Evolutionary conservation across 2,888 invertebrate species (phyloP), one percentile per base, ranked within the genome.

Genomic region (Heliconius erato): DNA sequence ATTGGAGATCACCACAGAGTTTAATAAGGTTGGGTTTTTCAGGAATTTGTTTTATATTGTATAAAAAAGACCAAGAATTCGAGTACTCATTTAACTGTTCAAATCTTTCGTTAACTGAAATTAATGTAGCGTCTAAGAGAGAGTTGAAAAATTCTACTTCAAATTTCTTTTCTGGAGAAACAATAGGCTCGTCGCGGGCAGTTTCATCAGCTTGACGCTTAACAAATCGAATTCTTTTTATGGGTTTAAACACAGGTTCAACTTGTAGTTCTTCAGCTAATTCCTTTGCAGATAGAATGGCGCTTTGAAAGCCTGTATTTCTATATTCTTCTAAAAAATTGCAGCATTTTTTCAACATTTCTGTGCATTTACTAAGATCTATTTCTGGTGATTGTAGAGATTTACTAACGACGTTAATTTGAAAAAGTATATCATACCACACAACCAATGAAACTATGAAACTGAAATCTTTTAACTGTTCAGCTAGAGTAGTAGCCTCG

Each of bases 301-400:
- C 71, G n/a, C 68, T 59, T 59, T 59, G 16, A 59, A 19, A 59
- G 54, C 19, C 54, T 59, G 19, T 59, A 59, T 59, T 84, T 85
- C 83, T 83, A 79, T 83, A 84, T 74, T 83, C 82, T 80, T 84
- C 74, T 72, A 85, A 81, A 80, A 82, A 84, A 82, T 82, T 91
- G 91, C 92, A 92, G 80, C 65, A 80, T 65, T 80, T 80, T 74
- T 80, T 74, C 28, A 80, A 74, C 81, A 85, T 83, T 74, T 86
- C 44, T 44, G 44, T 44, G 44, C 44, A 44, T 44, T 44, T 44
- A 44, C 44, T 44, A 0, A 44, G 11, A 83, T 83, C 80, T 83
- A 72, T 80, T 80, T 84, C 79, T 87, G 83, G 87, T 85, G 83
- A 89, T 85, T 84, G 90, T 88, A 79, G 86, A 84, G 74, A 85